Percentiles rank a stretch among this genome's conserved stretches.
phyloP scores from a whole-genome alignment of 2,797 vertebrate genomes.

The Fistularia tabacaria region DNA sequence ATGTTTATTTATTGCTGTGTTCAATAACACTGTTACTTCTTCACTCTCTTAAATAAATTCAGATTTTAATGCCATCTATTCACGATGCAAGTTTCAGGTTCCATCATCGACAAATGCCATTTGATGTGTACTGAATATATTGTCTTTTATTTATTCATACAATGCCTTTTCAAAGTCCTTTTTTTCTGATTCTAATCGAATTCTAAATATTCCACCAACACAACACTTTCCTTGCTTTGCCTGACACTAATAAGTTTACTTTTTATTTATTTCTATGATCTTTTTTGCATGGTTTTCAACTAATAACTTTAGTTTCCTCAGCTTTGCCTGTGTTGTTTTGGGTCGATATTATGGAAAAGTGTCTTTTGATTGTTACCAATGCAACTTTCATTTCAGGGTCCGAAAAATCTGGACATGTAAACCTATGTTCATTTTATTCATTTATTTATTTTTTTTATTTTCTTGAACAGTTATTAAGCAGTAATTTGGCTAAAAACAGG shows the following conservation, averaged over 20 bases:
- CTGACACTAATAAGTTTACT: slow-evolving; percentile 22
- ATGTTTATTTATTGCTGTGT: slow-evolving; percentile 58
- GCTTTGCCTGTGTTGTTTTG: slow-evolving; percentile 32
- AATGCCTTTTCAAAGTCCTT: slow-evolving; percentile 32
- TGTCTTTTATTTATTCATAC: slow-evolving; percentile 12
- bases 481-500: slow-evolving; percentile 10
- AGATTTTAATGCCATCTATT: slow-evolving; percentile 4
- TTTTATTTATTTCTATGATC: slow-evolving; percentile 30
- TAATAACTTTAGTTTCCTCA: slow-evolving; percentile 26
- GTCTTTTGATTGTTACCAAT: slow-evolving; percentile 13
- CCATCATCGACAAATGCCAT: no score
- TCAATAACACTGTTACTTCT: slow-evolving; percentile 46
- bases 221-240: slow-evolving; percentile 35
- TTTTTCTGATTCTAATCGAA: slow-evolving; percentile 22
- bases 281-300: slow-evolving; percentile 59
- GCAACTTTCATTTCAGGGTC: slow-evolving; percentile 5
- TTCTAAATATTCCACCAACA: slow-evolving; percentile 21
- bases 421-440: slow-evolving; percentile 4
- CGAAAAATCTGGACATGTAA: slow-evolving; percentile 9
- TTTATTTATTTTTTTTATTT: slow-evolving; percentile 17
- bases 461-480: slow-evolving; percentile 6
- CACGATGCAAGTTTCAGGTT: slow-evolving; percentile 10
- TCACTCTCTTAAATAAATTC: slow-evolving; percentile 16
- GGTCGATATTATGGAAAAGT: slow-evolving; percentile 20
- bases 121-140: slow-evolving; percentile 16